A percentile compares a stretch with the other conserved stretches of the same genome.
These are phyloP conservation scores for Anomalospiza imberbis DNA, from an alignment of 2,797 vertebrate species.

Conservation along the genomic window DNA sequence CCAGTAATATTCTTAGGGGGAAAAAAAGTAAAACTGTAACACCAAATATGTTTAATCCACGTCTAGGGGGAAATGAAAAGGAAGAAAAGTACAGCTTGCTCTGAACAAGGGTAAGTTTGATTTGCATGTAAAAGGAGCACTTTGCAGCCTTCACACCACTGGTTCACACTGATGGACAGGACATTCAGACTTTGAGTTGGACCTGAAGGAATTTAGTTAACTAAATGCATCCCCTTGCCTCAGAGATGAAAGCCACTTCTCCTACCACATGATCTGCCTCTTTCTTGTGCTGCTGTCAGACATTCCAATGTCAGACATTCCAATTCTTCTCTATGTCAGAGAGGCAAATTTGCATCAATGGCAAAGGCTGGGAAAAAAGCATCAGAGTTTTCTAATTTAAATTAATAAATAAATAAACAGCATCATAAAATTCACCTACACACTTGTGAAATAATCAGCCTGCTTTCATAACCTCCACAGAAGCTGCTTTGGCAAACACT, in stretches of 20 bases:
- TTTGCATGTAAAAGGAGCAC: slow-evolving; percentile 7
- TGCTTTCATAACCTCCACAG: background rate
- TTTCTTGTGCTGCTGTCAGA: slow-evolving; percentile 19
- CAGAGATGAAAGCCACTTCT: slow-evolving; percentile 34
- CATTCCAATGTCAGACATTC: slow-evolving; percentile 15
- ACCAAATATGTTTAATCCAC: background rate
- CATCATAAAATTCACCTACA: background rate
- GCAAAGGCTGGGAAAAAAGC: background rate
- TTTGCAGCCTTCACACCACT: slow-evolving; percentile 27
- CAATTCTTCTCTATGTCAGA: background rate
- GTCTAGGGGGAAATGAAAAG: slow-evolving; percentile 3
- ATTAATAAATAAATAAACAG: background rate
- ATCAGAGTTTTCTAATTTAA: background rate
- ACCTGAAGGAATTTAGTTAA: slow-evolving; percentile 53
- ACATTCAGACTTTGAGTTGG: slow-evolving; percentile 14
- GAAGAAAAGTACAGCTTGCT: slow-evolving; percentile 4
- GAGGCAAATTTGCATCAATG: background rate
- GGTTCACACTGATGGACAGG: slow-evolving; percentile 14
- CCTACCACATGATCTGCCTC: background rate
- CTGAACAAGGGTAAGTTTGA: slow-evolving; percentile 32
- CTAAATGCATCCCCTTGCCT: slow-evolving; percentile 14
- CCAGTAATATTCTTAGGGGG: background rate
- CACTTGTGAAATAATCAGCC: background rate
- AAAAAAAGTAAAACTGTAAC: background rate
- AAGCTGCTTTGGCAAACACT: background rate